Conservation (phyloP, 1,140 invertebrate genomes). For the Caerostris darwini region DNA sequence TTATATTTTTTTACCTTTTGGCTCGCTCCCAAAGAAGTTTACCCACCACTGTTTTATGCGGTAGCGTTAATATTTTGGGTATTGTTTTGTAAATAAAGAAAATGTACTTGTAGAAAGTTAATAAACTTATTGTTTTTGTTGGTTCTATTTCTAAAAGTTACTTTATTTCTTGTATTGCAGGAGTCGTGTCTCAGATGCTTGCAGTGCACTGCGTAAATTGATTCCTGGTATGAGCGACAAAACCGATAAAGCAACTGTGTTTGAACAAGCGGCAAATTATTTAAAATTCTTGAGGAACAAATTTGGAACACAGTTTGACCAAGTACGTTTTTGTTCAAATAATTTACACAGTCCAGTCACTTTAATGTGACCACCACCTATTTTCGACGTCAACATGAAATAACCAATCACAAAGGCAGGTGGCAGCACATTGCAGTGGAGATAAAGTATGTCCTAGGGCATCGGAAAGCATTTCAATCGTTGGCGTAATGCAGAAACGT, state of each 20-base stretch:
- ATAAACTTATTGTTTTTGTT: background rate
- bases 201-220: slow-evolving; percentile 81
- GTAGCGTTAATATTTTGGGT: no score
- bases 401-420: no score
- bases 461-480: no score
- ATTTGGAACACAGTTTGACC: slow-evolving; percentile 70
- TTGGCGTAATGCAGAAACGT: no score
- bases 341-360: no score
- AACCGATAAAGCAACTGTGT: slow-evolving; percentile 83
- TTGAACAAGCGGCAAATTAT: slow-evolving; percentile 82
- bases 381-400: no score
- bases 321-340: slow-evolving; percentile 17
- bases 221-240: slow-evolving; percentile 82
- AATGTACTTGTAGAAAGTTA: background rate
- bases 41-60: background rate
- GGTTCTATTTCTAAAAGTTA: background rate
- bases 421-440: no score
- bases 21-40: no score
- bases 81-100: no score
- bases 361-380: no score
- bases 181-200: slow-evolving; percentile 82
- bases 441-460: background rate
- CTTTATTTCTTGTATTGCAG: slow-evolving; percentile 56
- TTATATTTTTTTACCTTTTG: no score
- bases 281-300: slow-evolving; percentile 79